Base-by-base conservation (phyloP, 1,140 invertebrate genomes). In the Sitophilus oryzae region DNA sequence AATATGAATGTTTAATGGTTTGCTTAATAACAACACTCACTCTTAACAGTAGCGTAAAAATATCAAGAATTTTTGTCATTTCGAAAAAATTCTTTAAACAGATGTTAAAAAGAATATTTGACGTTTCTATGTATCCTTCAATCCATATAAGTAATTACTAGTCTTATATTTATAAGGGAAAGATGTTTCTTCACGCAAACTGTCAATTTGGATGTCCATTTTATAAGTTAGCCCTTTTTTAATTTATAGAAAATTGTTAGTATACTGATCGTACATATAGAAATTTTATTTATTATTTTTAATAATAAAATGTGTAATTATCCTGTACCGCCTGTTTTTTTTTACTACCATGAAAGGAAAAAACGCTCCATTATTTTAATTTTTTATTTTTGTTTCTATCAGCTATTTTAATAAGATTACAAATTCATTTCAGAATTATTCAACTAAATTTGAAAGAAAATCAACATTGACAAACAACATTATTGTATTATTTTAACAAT, bases 241-340 rank as follows among this genome's bases (percentile, higher is more conserved):
- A 52, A 56, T 56, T 57, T 57, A 51, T 57, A 57, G 47, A 51
- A 37, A 56, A 55, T 22, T 56, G 21, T 48, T 50, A 51, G 40
- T 56, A 56, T 50, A 56, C 40, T 56, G 46, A 44, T 56, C 54
- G 37, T 56, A 50, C 37, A 56, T 56, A 56, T 56, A 56, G 54
- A 56, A 50, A 45, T 56, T 45, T 56, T 56, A 56, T 56, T 56
- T 56, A 56, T 56, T 56, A 56, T 51, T 56, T 56, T 56, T 56
- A 56, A 56, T 56, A 56, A 56, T 56, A 56, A 56, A 56, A 56
- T 50, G 54, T 56, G 46, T 56, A 45, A 54, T 47, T 46, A 54
- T 52, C 50, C 50, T 52, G 50, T 52, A 45, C 9, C 6, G 21
- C 21, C 4, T 20, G 9, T 50, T 38, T 50, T 38, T 3, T 18